Conservation (phyloP, 2,797 vertebrate species). For the Steatocranus sp. region DNA sequence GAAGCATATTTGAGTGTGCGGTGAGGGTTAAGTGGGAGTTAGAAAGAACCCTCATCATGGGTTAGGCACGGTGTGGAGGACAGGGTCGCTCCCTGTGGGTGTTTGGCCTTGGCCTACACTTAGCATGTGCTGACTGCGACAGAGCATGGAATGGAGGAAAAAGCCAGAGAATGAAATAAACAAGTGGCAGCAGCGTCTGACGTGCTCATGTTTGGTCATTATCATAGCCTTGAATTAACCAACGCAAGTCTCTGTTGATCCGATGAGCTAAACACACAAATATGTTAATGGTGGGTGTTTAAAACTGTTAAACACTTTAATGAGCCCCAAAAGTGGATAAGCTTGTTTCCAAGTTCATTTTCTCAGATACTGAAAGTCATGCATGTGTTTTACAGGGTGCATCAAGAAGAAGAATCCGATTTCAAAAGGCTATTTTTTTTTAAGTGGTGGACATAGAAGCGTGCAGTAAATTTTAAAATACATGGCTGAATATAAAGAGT, state of each 20-base stretch:
- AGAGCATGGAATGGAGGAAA: conserved; percentile 7
- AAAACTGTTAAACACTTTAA: conserved; percentile 16
- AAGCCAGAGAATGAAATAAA: conserved; percentile 28
- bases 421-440: not conserved
- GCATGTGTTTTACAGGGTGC: not conserved
- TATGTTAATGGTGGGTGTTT: conserved; percentile 17
- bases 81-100: conserved; percentile 39
- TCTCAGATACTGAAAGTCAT: not conserved
- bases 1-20: conserved; percentile 41
- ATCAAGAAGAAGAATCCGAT: not conserved
- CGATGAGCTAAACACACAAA: conserved; percentile 11
- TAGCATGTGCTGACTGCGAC: conserved; percentile 28
- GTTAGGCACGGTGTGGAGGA: conserved; percentile 18
- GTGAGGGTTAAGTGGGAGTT: conserved; percentile 40
- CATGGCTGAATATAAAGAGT: not conserved
- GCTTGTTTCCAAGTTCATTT: not conserved
- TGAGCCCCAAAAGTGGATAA: not conserved
- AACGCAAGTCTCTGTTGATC: not conserved
- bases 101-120: conserved; percentile 46
- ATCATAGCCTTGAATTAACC: not conserved
- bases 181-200: conserved; percentile 10
- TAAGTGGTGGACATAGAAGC: not conserved
- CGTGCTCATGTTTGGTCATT: not conserved
- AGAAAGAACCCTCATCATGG: conserved; percentile 15
- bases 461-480: not conserved